A percentile compares a stretch with the other conserved stretches of the same genome.
Conservation (phyloP, 2,797 vertebrate genomes). For the Sebastiscus tertius region DNA sequence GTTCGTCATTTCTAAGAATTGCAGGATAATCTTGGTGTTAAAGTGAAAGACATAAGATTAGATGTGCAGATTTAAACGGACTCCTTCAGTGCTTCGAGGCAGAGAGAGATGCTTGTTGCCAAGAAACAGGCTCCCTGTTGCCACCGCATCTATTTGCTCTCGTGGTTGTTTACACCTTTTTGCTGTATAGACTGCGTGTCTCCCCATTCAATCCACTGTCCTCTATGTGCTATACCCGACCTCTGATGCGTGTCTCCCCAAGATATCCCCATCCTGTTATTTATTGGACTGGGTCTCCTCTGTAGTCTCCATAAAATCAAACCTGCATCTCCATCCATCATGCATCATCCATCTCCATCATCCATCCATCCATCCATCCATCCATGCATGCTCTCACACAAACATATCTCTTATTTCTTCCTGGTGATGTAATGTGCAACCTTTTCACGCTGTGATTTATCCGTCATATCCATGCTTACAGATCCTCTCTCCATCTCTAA, state of each 20-base stretch:
- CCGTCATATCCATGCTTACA: neutral
- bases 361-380: neutral
- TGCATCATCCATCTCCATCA: neutral
- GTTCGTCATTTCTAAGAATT: neutral
- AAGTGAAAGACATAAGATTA: neutral
- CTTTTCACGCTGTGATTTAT: neutral
- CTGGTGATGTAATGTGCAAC: conserved; percentile 10
- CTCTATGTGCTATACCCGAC: conserved; percentile 16
- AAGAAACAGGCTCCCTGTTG: conserved; percentile 61
- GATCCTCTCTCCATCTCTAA: conserved; percentile 10
- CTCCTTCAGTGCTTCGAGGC: neutral
- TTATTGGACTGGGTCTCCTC: conserved; percentile 22
- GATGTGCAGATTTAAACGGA: neutral
- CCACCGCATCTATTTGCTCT: conserved; percentile 33
- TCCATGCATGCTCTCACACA: neutral
- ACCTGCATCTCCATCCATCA: conserved; percentile 3
- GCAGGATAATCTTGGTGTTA: neutral
- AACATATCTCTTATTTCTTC: neutral
- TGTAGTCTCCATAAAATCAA: conserved; percentile 26
- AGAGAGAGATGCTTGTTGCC: conserved; percentile 56
- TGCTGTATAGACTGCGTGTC: conserved; percentile 10
- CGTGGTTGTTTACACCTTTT: conserved; percentile 60
- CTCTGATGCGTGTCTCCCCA: conserved; percentile 19
- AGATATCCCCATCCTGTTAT: neutral
- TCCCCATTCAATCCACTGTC: conserved; percentile 3